phyloP scores from a whole-genome alignment of 2,888 invertebrate genomes.

The Melanostoma mellinum region DNA sequence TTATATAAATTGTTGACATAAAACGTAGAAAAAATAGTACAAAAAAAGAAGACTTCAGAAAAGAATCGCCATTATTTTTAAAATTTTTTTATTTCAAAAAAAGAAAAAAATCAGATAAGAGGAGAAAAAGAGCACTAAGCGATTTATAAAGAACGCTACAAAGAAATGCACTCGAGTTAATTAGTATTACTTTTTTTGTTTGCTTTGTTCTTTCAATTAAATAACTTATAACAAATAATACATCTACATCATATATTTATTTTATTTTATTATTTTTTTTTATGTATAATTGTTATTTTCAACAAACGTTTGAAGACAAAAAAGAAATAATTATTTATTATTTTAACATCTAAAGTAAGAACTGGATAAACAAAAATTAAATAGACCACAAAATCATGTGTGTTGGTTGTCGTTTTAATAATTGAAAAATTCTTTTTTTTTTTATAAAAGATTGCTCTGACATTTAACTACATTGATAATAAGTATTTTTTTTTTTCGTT shows the following conservation, averaged over 20 bases:
- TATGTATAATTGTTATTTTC: constrained; percentile 22
- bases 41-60: constrained; percentile 16
- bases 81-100: neutral
- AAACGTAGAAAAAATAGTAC: constrained; percentile 21
- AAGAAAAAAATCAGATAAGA: constrained; percentile 19
- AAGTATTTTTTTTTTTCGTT: constrained; percentile 53
- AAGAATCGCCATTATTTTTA: neutral
- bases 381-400: constrained; percentile 25
- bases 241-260: constrained; percentile 29
- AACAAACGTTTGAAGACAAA: neutral
- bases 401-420: constrained; percentile 2
- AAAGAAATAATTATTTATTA: constrained; percentile 21
- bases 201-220: constrained; percentile 27
- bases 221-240: constrained; percentile 60
- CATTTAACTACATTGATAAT: constrained; percentile 71
- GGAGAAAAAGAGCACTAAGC: constrained; percentile 8
- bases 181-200: constrained; percentile 22
- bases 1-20: constrained; percentile 2
- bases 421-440: constrained; percentile 10
- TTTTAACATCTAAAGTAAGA: constrained; percentile 48
- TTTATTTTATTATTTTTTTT: constrained; percentile 1
- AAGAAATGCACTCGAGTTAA: constrained; percentile 28
- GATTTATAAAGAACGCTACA: constrained; percentile 14
- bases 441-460: constrained; percentile 63
- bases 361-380: constrained; percentile 24